Percentiles rank a stretch among this genome's conserved stretches.
These are phyloP conservation scores for Nesogale talazaci DNA, from an alignment of 2,113 vertebrate genomes.

Conservation along the genomic window DNA sequence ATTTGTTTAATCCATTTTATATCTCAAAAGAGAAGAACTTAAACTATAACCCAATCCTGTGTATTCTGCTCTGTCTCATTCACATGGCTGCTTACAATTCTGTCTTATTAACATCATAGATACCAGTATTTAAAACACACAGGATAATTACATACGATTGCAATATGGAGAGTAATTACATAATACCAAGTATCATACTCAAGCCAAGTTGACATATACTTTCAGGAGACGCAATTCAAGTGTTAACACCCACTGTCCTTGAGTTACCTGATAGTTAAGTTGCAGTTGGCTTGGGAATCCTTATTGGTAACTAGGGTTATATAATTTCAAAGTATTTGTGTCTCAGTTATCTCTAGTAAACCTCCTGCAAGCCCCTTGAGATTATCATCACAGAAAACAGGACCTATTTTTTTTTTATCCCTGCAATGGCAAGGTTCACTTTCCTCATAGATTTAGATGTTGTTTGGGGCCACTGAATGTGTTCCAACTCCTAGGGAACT, in stretches of 20 bases:
- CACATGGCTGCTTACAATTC: neutral
- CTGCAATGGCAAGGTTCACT: neutral
- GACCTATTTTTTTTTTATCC: neutral
- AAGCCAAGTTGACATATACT: neutral
- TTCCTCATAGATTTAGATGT: neutral
- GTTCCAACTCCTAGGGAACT: too few species aligned
- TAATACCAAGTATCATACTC: neutral
- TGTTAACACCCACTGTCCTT: neutral
- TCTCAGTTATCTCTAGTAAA: neutral
- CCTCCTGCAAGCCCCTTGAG: neutral
- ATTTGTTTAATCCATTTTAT: neutral
- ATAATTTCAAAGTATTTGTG: neutral
- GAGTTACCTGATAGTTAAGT: neutral
- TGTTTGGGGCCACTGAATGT: too few species aligned
- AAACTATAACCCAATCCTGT: neutral
- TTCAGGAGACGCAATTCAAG: neutral
- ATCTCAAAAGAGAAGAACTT: neutral
- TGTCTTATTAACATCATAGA: neutral
- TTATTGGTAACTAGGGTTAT: neutral
- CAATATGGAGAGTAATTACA: neutral
- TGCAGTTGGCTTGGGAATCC: neutral
- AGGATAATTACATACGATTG: neutral
- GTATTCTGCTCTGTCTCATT: neutral
- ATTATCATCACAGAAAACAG: neutral
- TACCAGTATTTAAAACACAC: neutral